Base-by-base conservation (phyloP, 2,113 vertebrate species). In the Apistogramma diplotaenia region DNA sequence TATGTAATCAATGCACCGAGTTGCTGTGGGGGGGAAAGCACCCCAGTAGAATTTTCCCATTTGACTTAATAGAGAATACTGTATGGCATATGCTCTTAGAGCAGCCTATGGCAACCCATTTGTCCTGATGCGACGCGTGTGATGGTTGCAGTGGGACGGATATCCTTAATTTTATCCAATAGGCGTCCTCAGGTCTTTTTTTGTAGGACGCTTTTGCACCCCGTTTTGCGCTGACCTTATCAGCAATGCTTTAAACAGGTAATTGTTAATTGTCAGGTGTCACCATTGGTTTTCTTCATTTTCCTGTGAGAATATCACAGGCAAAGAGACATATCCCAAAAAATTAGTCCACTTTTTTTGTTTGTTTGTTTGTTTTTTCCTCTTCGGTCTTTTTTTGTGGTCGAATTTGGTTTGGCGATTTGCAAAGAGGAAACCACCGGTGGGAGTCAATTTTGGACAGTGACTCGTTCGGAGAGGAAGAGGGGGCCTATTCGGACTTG, bases 71-170 rank as follows among this genome's bases (percentile, higher is more conserved):
- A 74, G 80, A 81, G 79, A 72, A 62, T 29, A 85, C 80, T 61
- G 79, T 62, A 49, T 74, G 83, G 79, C 83, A 79, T 79, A 85
- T 78, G 88, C 83, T 84, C 51, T 79, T 55, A 77, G 73, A 81
- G 85, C 74, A 89, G 83, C 81, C 87, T 76, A 79, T 88, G 86
- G 82, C 91, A 86, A 81, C 10, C 56, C 73, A 67, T 67, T 79
- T 56, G 87, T 85, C 78, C 92, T 82, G 89, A 77, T 89, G 87
- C 89, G 85, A 85, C 82, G 89, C 84, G 76, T 81, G 87, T 87
- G 90, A 91, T 81, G 84, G 87, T 87, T 84, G 80, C 89, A 74
- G 87, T 84, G 89, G 90, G 86, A 92, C 89, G 90, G 89, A 87
- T 86, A 79, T 85, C 84, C 86, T 90, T 84, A 67, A 90, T 88